A percentile compares a stretch with the other conserved stretches of the same genome.
Evolutionary conservation across 2,888 invertebrate genomes (phyloP).

Genomic region (Cataglyphis altisquamis): DNA sequence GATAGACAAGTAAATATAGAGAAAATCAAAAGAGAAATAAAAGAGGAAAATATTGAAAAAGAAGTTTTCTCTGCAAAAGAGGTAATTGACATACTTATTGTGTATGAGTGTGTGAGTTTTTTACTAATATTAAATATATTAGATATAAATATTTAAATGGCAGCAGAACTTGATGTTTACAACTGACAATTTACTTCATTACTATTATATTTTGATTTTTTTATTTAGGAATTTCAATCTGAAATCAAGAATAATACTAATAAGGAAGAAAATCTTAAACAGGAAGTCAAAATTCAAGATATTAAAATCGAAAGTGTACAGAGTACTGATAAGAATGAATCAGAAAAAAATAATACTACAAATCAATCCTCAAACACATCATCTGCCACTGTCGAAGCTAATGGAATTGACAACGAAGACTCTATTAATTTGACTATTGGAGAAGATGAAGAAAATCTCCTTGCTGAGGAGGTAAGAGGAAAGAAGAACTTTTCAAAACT

Average conservation of each 20-base stretch:
- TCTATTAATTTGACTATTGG: slow-evolving; percentile 93
- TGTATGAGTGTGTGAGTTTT: neutral
- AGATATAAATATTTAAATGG: neutral
- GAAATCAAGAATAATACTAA: slow-evolving; percentile 56
- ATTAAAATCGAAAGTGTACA: slow-evolving; percentile 85
- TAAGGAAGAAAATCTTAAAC: slow-evolving; percentile 67
- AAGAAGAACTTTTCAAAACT: neutral
- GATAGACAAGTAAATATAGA: slow-evolving; percentile 74
- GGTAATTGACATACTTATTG: slow-evolving; percentile 53
- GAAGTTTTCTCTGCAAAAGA: slow-evolving; percentile 60
- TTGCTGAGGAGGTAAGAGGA: slow-evolving; percentile 91
- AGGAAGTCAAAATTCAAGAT: slow-evolving; percentile 72
- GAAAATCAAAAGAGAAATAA: slow-evolving; percentile 74
- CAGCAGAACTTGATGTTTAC: neutral
- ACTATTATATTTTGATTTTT: neutral
- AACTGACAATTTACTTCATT: neutral
- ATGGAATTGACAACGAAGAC: slow-evolving; percentile 91
- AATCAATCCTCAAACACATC: slow-evolving; percentile 52
- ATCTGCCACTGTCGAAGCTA: slow-evolving; percentile 85
- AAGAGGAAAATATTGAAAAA: slow-evolving; percentile 62
- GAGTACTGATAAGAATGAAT: slow-evolving; percentile 86
- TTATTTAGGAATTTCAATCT: slow-evolving; percentile 51
- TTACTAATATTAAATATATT: neutral
- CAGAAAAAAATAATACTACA: slow-evolving; percentile 67
- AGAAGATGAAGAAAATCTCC: slow-evolving; percentile 92